These are phyloP conservation scores for Temnopleurus reevesii DNA, from an alignment of 53 echinoderm and acorn worm genomes.

Conservation along the genomic window DNA sequence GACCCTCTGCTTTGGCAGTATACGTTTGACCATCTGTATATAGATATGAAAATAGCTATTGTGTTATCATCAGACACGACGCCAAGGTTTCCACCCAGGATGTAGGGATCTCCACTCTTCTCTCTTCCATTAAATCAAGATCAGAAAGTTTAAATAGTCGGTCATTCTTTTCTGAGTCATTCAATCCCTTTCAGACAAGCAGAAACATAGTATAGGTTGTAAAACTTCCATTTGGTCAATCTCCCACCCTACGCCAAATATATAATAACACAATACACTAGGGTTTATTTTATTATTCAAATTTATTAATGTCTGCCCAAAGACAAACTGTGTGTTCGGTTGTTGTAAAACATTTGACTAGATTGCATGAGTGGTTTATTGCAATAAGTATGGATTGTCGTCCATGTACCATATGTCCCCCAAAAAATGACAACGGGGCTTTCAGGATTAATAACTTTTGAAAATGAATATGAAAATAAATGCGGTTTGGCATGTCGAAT, in stretches of 20 bases:
- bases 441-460: no score
- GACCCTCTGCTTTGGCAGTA: background rate
- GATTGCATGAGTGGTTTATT: no score
- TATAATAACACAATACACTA: background rate
- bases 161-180: background rate
- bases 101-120: slow-evolving; percentile 13
- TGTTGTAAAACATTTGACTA: no score
- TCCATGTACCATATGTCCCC: no score
- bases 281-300: background rate
- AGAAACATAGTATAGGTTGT: background rate
- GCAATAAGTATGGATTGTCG: no score
- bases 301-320: no score
- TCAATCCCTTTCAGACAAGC: background rate
- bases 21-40: slow-evolving; percentile 18
- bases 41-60: background rate
- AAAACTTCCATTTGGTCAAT: background rate
- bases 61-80: background rate
- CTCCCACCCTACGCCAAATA: background rate
- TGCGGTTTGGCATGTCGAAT: no score
- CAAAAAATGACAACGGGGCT: no score
- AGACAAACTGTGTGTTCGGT: no score
- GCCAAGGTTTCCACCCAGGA: slow-evolving; percentile 23
- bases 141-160: background rate
- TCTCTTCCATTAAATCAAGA: background rate
- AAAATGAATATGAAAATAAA: no score